Evolutionary conservation across 2,797 vertebrate genomes (phyloP).

Genomic region (Phoeniculus purpureus): DNA sequence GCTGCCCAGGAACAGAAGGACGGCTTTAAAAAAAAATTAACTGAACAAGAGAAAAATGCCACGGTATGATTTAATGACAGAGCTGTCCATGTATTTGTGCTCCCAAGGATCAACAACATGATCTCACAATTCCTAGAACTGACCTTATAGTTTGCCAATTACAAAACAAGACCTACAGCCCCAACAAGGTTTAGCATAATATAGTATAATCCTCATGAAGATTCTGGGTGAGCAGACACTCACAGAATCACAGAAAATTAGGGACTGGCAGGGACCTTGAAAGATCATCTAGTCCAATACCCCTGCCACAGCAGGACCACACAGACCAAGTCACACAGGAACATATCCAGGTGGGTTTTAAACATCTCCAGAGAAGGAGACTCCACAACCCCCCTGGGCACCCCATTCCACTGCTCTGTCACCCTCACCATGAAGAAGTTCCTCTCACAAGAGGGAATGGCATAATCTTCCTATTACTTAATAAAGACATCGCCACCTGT

Average conservation of each 20-base stretch:
- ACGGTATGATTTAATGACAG: neutral
- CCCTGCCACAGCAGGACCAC: too few species aligned
- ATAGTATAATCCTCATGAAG: neutral
- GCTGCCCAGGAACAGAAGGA: neutral
- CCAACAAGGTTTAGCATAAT: rapidly evolving
- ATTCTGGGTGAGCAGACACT: neutral
- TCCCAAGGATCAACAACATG: neutral
- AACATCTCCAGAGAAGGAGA: too few species aligned
- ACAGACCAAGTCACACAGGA: too few species aligned
- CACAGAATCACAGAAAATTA: rapidly evolving
- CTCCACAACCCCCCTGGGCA: too few species aligned
- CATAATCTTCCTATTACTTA: slow-evolving; percentile 53
- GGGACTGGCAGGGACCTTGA: neutral
- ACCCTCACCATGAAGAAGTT: too few species aligned
- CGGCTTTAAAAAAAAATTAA: neutral
- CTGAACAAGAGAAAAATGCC: neutral
- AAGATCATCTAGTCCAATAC: too few species aligned
- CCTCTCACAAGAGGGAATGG: neutral
- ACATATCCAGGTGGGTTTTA: too few species aligned
- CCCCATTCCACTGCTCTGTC: too few species aligned
- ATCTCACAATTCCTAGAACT: neutral
- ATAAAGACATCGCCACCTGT: slow-evolving; percentile 33
- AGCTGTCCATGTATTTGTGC: neutral
- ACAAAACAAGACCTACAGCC: neutral
- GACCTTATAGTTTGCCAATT: neutral